Base-by-base conservation (phyloP, 2,888 invertebrate genomes). In the Aspidiotus rigidus region DNA sequence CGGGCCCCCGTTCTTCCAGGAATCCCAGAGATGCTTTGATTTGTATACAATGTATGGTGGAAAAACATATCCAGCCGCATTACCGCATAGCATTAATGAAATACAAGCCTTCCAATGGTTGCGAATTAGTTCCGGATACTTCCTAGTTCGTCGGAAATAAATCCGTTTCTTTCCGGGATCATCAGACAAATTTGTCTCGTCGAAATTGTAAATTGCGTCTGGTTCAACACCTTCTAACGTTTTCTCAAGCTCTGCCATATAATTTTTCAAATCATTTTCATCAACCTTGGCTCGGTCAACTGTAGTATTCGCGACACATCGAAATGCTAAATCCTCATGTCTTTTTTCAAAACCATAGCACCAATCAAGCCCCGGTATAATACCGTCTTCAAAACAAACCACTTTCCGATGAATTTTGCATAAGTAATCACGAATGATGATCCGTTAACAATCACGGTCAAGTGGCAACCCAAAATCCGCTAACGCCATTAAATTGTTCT, bases 181-280 rank as follows among this genome's bases (percentile, higher is more conserved):
- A 49, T 11, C 49, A 49, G 49, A 9, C 9, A 49, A 11, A 49
- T 49, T 49, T 49, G 49, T 49, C 49, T 49, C 49, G 11, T 49
- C 49, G 11, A 49, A 49, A 11, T 56, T 56, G 56, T 56, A 56
- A 56, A 56, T 56, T 56, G 56, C 56, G 15, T 56, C 56, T 10
- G 56, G 56, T 56, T 56, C 56, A 10, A n/a, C 56, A 56, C 56
- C 56, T n/a, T 56, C 16, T 15, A 56, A 56, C 56, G 56, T 56
- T 56, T 56, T 56, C 56, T 56, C n/a, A 56, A 56, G 56, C 56
- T 56, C 56, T 10, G 11, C 8, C 7, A 56, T 56, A n/a, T 15
- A 56, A 15, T 56, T 15, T 10, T 15, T 10, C 16, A 56, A 56
- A 15, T 56, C 56, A 8, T 56, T 56, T 56, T 56, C 15, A n/a